These are phyloP conservation scores for Petaurus breviceps DNA, from an alignment of 2,113 vertebrate genomes.

Conservation along the genomic window DNA sequence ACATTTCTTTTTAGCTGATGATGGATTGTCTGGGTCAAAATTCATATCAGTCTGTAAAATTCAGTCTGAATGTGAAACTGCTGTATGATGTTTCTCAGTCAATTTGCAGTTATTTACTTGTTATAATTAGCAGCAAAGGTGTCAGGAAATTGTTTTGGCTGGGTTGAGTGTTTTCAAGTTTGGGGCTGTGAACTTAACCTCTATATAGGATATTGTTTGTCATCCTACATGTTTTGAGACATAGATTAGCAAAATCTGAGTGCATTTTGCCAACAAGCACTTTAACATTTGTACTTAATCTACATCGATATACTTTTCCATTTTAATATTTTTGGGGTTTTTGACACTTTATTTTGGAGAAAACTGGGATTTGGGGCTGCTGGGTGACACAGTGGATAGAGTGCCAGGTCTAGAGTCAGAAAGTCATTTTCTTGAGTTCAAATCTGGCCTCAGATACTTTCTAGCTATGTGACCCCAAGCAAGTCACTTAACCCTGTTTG, in stretches of 20 bases:
- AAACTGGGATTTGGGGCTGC: background rate
- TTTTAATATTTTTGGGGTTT: no score
- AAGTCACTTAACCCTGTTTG: background rate
- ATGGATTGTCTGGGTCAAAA: slow-evolving; percentile 17
- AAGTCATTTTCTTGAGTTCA: background rate
- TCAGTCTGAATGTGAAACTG: slow-evolving; percentile 32
- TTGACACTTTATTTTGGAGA: background rate
- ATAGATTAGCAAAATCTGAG: background rate
- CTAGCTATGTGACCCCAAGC: no score
- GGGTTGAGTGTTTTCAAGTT: background rate
- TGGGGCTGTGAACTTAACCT: background rate
- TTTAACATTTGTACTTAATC: background rate
- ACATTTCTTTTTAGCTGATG: slow-evolving; percentile 40
- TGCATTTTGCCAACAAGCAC: background rate
- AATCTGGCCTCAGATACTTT: background rate
- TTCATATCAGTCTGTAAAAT: slow-evolving; percentile 14
- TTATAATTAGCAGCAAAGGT: background rate
- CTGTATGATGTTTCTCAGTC: slow-evolving; percentile 20
- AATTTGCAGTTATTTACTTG: slow-evolving; percentile 19
- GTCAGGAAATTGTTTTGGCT: slow-evolving; percentile 20
- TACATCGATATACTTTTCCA: no score
- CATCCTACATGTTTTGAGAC: background rate
- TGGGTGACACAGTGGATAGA: background rate
- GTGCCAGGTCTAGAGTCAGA: background rate
- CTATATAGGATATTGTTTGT: slow-evolving; percentile 33